Percentiles rank a stretch among this genome's conserved stretches.
These are phyloP conservation scores for Takifugu flavidus DNA, from an alignment of 2,113 vertebrate genomes.

Conservation along the genomic window DNA sequence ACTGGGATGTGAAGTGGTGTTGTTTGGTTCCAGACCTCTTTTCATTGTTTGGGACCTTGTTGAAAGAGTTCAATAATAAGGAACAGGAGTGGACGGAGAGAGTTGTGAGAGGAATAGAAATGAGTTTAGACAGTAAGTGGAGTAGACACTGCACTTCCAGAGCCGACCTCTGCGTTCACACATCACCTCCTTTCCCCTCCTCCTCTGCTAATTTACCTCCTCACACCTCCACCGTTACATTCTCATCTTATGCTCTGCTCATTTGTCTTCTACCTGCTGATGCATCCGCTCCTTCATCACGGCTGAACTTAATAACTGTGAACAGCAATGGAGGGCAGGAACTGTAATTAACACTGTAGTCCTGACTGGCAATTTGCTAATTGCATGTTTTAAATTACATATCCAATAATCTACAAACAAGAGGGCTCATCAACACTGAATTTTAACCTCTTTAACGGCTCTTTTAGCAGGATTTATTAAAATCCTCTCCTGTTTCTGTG, in stretches of 20 bases:
- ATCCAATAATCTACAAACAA: too few species aligned
- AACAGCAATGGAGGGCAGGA: slow-evolving; percentile 11
- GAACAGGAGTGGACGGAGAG: neutral
- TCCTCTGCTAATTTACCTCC: too few species aligned
- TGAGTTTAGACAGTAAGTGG: slow-evolving; percentile 21
- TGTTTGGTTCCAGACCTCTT: slow-evolving; percentile 10
- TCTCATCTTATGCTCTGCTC: slow-evolving; percentile 24
- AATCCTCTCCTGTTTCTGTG: neutral
- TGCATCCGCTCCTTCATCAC: slow-evolving; percentile 16
- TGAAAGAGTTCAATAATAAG: slow-evolving; percentile 5
- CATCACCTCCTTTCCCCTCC: slow-evolving; percentile 6
- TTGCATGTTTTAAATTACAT: too few species aligned
- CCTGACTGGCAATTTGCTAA: slow-evolving; percentile 14
- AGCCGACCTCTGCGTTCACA: slow-evolving; percentile 20
- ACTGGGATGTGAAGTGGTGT: neutral
- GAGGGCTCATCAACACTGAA: too few species aligned
- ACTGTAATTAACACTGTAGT: too few species aligned
- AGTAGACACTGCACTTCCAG: slow-evolving; percentile 20
- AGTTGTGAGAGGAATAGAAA: slow-evolving; percentile 27
- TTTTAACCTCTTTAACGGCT: too few species aligned
- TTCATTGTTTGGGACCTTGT: slow-evolving; percentile 5
- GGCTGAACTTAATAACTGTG: slow-evolving; percentile 46
- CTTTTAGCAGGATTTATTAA: too few species aligned
- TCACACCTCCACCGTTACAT: slow-evolving; percentile 9
- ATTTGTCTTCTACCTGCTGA: slow-evolving; percentile 40